These are phyloP conservation scores for Drosophila ezoana DNA, from an alignment of 2,888 invertebrate species.

Conservation along the genomic window DNA sequence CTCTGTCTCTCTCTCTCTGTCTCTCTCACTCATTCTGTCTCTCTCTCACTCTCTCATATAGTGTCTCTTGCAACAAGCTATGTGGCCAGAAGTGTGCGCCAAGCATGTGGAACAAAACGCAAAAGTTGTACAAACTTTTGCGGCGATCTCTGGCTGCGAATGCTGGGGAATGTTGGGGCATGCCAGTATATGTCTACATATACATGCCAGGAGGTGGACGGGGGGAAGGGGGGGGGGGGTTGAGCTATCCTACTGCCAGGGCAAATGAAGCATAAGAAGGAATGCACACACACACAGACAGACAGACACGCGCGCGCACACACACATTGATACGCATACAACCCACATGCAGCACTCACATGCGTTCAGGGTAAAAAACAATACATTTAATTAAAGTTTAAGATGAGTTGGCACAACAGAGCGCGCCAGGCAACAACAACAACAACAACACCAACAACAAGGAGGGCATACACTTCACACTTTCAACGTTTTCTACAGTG, in stretches of 20 bases:
- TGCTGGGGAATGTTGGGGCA: conserved; percentile 32
- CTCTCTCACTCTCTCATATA: not conserved
- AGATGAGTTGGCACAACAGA: conserved; percentile 70
- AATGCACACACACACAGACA: conserved; percentile 33
- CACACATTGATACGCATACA: conserved; percentile 5
- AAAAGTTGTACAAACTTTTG: conserved; percentile 76
- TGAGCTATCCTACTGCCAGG: conserved; percentile 27
- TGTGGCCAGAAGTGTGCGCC: conserved; percentile 69
- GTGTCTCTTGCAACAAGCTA: conserved; percentile 27
- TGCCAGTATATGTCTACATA: conserved; percentile 9
- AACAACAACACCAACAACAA: conserved; percentile 7
- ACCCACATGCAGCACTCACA: conserved; percentile 10
- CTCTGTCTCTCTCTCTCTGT: too few relatives aligned
- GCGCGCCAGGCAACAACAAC: conserved; percentile 13
- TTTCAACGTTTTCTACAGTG: conserved; percentile 19
- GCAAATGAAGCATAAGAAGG: conserved; percentile 71
- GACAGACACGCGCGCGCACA: conserved; percentile 13
- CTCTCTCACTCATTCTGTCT: not conserved
- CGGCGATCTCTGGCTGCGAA: conserved; percentile 67
- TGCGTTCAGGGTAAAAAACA: conserved; percentile 60
- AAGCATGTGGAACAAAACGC: conserved; percentile 78
- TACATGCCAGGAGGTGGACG: not conserved
- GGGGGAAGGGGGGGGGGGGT: not conserved
- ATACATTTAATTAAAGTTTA: conserved; percentile 80
- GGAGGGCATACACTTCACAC: conserved; percentile 43